phyloP scores from a whole-genome alignment of 2,888 invertebrate genomes.

The Octodonta nipae region DNA sequence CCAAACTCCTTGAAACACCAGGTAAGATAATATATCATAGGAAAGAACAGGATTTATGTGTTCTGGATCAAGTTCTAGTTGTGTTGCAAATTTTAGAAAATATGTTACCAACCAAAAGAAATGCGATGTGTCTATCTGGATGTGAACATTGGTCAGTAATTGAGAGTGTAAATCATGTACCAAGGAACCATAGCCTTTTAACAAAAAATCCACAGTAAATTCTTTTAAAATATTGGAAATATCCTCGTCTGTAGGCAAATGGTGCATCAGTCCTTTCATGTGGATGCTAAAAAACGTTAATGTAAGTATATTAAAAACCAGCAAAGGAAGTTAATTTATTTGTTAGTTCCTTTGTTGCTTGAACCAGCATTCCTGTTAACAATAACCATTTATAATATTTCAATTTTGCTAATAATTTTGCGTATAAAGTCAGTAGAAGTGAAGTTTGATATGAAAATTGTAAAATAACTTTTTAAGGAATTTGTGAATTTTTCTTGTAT shows the following conservation, averaged over 20 bases:
- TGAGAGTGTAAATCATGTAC: slow-evolving; percentile 53
- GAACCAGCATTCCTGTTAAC: too few species aligned
- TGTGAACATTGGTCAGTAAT: slow-evolving; percentile 41
- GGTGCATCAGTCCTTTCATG: slow-evolving; percentile 54
- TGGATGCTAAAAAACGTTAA: slow-evolving; percentile 43
- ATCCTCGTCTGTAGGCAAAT: slow-evolving; percentile 59
- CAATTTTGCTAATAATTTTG: too few species aligned
- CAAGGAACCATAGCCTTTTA: slow-evolving; percentile 58
- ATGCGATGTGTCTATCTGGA: slow-evolving; percentile 55
- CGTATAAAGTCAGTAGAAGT: too few species aligned
- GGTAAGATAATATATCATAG: slow-evolving; percentile 55
- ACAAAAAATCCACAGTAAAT: slow-evolving; percentile 64
- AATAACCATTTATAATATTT: too few species aligned
- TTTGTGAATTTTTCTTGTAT: too few species aligned
- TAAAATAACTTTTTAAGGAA: too few species aligned
- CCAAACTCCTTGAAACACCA: slow-evolving; percentile 61
- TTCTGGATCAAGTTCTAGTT: slow-evolving; percentile 59
- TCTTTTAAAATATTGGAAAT: slow-evolving; percentile 63
- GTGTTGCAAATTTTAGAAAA: slow-evolving; percentile 63
- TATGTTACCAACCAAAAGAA: slow-evolving; percentile 72
- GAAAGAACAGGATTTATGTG: slow-evolving; percentile 54
- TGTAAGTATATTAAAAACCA: too few species aligned
- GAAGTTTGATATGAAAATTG: too few species aligned
- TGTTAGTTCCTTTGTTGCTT: too few species aligned
- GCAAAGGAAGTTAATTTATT: too few species aligned